phyloP scores from a whole-genome alignment of 2,888 invertebrate species.

The Galerucella nymphaeae region DNA sequence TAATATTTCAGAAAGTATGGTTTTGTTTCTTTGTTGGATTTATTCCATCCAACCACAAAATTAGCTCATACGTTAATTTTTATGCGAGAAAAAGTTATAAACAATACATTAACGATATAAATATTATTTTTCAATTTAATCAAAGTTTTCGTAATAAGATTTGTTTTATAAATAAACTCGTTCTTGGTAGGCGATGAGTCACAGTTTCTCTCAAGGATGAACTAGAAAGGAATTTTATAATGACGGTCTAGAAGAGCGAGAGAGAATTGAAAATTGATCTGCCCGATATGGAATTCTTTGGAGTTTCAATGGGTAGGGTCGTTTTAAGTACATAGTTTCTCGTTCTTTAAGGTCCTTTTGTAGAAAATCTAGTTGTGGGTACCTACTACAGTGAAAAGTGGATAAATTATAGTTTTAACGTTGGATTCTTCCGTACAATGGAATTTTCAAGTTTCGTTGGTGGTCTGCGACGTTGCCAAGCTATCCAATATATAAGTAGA shows the following conservation, averaged over 20 bases:
- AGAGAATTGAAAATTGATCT: background rate
- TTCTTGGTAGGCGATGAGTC: conserved; percentile 30
- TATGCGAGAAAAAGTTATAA: background rate
- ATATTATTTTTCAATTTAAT: conserved; percentile 22
- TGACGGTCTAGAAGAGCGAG: conserved; percentile 1
- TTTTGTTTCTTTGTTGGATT: background rate
- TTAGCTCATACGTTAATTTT: background rate
- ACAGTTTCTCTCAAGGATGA: conserved; percentile 25
- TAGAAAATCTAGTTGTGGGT: background rate
- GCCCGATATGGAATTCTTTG: conserved; percentile 5
- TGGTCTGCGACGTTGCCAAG: conserved; percentile 3
- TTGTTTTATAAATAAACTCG: conserved; percentile 31
- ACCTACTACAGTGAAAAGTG: background rate
- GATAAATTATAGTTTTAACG: background rate
- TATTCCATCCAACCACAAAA: background rate
- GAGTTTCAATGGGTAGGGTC: background rate
- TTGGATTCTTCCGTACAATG: background rate
- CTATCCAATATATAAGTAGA: background rate
- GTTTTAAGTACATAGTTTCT: background rate
- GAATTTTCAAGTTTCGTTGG: conserved; percentile 1
- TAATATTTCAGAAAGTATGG: background rate
- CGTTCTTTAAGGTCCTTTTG: background rate
- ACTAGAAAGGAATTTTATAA: conserved; percentile 35
- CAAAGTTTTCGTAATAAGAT: background rate
- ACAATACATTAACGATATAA: background rate